Evolutionary conservation across 1,140 invertebrate species (phyloP), one percentile per base, ranked within the genome.

Genomic region (Lordiphosa clarofinis): DNA sequence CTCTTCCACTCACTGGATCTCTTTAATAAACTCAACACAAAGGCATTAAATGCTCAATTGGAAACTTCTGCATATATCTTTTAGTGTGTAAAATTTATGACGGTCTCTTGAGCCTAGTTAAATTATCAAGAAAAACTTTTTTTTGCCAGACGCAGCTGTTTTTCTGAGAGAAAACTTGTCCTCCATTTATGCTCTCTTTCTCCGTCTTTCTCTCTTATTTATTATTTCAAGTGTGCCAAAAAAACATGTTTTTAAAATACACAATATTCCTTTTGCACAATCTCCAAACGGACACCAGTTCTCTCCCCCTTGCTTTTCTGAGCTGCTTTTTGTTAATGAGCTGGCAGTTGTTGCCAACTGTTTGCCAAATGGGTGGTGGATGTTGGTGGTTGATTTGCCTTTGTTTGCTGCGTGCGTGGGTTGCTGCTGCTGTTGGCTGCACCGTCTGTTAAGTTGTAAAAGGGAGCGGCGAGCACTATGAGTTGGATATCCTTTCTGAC

Each of bases 31-130:
- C 50, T 57, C 21, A 28, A 28, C 4, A 28, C 53, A 31, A 31
- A 31, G 6, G 7, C 5, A 6, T 7, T 28, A 28, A 61, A 10
- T 24, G 49, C 76, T 82, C 78, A 64, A 53, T 38, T 76, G 57
- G 78, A 82, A 82, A 59, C 73, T 82, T 82, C 78, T 82, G 46
- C 78, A 82, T 71, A 12, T 35, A 53, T 47, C 44, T 54, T 53
- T 53, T 57, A 50, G 33, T 28, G 36, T 33, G 35, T 19, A 52
- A 47, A 57, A 28, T 8, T 47, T 62, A 56, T 59, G 46, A 59
- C 38, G 70, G 46, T 62, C 37, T 53, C 66, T 71, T 66, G 70
- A 74, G 62, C 52, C 56, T 58, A 35, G 31, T 43, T 57, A 28
- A 28, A 46, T 55, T 5, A 7, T 7, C 6, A 28, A 7, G 24